Base-by-base conservation (phyloP, 2,797 vertebrate species). In the Discoglossus pictus region DNA sequence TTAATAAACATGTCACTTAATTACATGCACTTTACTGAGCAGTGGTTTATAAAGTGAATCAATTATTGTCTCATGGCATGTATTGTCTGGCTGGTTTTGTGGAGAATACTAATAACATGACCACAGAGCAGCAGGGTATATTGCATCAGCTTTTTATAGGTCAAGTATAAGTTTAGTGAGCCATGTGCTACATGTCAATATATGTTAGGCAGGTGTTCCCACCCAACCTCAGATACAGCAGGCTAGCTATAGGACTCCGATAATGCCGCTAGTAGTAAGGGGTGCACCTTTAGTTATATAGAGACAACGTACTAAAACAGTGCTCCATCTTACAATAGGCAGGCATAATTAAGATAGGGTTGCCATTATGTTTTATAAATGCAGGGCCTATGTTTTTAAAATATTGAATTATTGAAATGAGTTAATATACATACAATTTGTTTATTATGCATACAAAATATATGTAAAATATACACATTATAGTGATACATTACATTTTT, bases 1-100 rank as follows among this genome's bases (percentile, higher is more conserved):
- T 71, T 71, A 64, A 71, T 71, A 71, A 71, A 64, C 61, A 71
- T 64, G 68, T 71, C 68, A 71, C 68, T 71, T 71, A 71, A 71
- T 64, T 71, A 71, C 61, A 71, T 36, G 21, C 35, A 27, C 52
- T 71, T 71, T 71, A 71, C 54, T 58, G 54, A 59, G 61, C 44
- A 65, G 44, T 34, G 53, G 61, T 71, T 71, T 71, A 71, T 65
- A 71, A 71, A 71, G 61, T 71, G 53, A 64, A 64, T 71, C 39
- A 65, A 58, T 71, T 58, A 58, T 71, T 71, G 68, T 71, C 68
- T 71, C 68, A 59, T 64, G 60, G 61, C 61, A 59, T 50, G 23
- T 16, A 64, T 42, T 64, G 61, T 65, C 68, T 65, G 68, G 61
- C 53, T 51, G 46, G 36, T 59, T 65, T 46, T 59, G 53, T 43